Percentiles rank a stretch among this genome's conserved stretches.
Conservation (phyloP, 2,113 vertebrate species). For the Puma concolor region DNA sequence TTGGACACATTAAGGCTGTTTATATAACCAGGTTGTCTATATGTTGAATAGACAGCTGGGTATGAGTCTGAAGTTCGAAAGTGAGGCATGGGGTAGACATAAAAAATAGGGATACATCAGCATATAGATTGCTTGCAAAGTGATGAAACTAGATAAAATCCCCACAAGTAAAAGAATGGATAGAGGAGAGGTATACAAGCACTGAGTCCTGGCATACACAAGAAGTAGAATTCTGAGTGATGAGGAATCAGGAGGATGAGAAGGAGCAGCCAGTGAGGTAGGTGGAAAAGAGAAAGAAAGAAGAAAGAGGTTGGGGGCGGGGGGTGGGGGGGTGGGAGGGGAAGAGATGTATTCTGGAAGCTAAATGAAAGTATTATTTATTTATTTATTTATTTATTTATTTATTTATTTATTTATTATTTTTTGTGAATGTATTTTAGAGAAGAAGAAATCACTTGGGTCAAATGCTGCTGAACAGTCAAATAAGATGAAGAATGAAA, state of each 20-base stretch:
- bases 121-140: background rate
- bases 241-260: background rate
- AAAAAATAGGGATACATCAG: background rate
- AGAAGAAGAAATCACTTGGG: background rate
- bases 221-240: background rate
- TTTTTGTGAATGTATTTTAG: background rate
- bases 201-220: background rate
- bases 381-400: no score
- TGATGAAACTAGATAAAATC: slow-evolving; percentile 8
- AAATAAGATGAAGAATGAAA: background rate
- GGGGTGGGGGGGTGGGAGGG: no score
- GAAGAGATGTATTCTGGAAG: background rate
- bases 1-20: background rate
- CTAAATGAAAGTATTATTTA: background rate
- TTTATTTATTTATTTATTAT: no score
- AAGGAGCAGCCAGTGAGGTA: background rate
- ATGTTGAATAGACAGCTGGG: background rate
- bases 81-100: background rate
- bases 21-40: background rate
- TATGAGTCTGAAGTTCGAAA: background rate
- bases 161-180: background rate
- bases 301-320: background rate
- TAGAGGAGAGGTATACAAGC: background rate
- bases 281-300: background rate
- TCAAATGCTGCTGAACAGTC: background rate